Evolutionary conservation across 2,113 vertebrate species (phyloP).

Genomic region (Engystomops pustulosus): DNA sequence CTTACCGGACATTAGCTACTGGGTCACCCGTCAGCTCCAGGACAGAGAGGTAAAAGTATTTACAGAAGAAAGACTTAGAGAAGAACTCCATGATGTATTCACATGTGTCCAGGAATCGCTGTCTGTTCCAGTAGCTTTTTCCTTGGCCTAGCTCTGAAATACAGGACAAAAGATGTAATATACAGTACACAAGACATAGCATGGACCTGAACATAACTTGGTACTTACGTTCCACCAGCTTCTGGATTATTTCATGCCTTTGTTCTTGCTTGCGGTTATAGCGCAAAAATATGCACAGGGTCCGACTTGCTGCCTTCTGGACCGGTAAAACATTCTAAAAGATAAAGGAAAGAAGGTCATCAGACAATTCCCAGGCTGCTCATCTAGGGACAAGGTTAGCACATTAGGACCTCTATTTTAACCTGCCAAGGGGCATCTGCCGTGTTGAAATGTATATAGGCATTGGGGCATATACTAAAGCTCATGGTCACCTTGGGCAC

Average conservation of each 20-base stretch:
- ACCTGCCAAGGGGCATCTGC: no score
- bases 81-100: conserved; percentile 92
- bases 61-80: conserved; percentile 95
- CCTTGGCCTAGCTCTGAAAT: conserved; percentile 89
- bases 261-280: conserved; percentile 95
- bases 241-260: conserved; percentile 89
- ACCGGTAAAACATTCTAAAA: conserved; percentile 91
- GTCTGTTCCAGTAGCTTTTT: conserved; percentile 93
- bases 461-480: no score
- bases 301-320: conserved; percentile 90
- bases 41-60: conserved; percentile 88
- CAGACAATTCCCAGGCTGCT: neutral
- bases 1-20: conserved; percentile 94
- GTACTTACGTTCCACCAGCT: conserved; percentile 87
- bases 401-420: no score
- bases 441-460: no score
- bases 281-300: conserved; percentile 88
- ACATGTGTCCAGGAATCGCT: conserved; percentile 93
- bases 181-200: neutral
- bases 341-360: conserved; percentile 51
- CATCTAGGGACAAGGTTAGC: no score
- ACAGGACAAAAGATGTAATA: neutral
- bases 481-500: no score
- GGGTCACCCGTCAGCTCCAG: conserved; percentile 92
- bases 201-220: neutral